Conservation (phyloP, 2,113 vertebrate genomes). For the Tupaia tana region DNA sequence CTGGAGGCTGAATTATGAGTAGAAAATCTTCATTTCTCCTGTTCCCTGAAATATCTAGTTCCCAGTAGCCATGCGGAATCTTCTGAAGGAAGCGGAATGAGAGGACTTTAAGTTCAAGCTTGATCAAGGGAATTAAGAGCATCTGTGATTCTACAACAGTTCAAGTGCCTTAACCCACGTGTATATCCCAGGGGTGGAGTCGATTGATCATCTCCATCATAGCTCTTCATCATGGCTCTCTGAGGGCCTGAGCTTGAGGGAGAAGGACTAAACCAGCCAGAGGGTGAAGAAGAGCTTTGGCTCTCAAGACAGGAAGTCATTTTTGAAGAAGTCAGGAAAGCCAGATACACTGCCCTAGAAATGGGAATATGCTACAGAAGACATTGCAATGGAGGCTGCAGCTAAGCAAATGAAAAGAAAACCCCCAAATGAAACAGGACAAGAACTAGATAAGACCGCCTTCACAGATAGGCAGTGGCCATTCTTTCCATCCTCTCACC, state of each 20-base stretch:
- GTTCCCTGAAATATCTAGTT: no score
- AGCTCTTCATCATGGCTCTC: background rate
- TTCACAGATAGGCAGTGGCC: background rate
- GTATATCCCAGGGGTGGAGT: no score
- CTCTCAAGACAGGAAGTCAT: background rate
- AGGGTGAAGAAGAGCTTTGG: background rate
- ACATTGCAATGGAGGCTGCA: background rate
- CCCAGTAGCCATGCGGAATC: no score
- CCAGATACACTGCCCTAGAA: background rate
- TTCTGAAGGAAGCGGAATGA: no score
- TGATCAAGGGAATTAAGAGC: background rate
- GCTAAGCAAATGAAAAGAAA: background rate
- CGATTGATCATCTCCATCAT: background rate
- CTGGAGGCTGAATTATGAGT: no score
- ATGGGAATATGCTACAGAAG: background rate
- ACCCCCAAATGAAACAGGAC: background rate
- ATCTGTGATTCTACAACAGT: background rate
- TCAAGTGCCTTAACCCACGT: background rate
- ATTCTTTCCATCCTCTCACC: background rate
- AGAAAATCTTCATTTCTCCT: no score
- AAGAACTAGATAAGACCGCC: background rate
- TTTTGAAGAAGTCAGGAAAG: background rate
- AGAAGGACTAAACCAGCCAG: background rate
- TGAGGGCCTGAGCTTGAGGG: background rate
- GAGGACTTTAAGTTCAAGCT: slow-evolving; percentile 9